Percentiles rank a stretch among this genome's conserved stretches.
Evolutionary conservation across 2,888 invertebrate species (phyloP).

Genomic region (Polymixis flavicincta): DNA sequence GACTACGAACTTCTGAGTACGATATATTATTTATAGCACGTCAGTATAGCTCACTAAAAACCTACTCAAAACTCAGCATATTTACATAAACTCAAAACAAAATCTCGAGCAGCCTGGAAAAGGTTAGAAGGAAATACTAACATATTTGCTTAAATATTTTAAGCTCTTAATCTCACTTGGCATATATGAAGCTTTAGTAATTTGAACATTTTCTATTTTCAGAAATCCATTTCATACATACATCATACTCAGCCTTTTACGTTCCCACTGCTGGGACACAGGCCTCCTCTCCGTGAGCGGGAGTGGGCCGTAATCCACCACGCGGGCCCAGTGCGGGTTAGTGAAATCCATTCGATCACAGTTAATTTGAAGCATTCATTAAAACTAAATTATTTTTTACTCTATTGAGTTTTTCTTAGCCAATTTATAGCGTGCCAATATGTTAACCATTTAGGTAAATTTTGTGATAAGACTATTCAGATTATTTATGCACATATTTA

Average conservation of each 20-base stretch:
- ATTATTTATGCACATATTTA: conserved; percentile 5
- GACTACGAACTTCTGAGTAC: background rate
- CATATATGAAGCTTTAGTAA: background rate
- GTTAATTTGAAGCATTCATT: conserved; percentile 12
- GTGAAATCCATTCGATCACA: too few species aligned
- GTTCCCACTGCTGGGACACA: too few species aligned
- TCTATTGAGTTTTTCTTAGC: background rate
- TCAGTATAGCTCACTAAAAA: background rate
- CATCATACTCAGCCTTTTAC: too few species aligned
- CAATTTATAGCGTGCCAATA: background rate
- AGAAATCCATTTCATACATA: too few species aligned
- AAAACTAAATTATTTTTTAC: background rate
- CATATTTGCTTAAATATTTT: background rate
- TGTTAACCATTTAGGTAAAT: conserved; percentile 5
- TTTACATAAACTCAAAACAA: background rate
- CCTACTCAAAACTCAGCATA: background rate
- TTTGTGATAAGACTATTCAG: conserved; percentile 17
- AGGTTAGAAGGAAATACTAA: background rate
- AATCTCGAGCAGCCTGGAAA: background rate
- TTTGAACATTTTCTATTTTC: conserved; percentile 1
- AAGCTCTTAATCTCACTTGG: background rate
- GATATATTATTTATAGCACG: background rate
- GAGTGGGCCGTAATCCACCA: too few species aligned
- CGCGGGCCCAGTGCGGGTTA: too few species aligned
- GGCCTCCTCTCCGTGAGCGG: too few species aligned